These are phyloP conservation scores for Pluvianellus socialis DNA, from an alignment of 2,113 vertebrate genomes.

Conservation along the genomic window DNA sequence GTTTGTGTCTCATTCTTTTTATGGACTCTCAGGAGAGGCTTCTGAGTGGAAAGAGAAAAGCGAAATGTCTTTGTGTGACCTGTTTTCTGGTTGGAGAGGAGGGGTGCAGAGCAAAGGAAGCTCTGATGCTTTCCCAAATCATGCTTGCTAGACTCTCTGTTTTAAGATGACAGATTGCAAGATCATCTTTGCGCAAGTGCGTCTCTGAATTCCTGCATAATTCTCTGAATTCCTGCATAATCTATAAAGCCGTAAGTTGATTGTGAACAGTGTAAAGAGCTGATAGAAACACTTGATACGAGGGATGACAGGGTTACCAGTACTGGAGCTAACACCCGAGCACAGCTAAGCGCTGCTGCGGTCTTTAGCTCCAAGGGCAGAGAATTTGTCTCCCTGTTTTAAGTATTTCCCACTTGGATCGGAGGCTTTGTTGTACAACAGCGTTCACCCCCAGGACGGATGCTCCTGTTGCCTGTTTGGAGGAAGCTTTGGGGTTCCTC, in stretches of 20 bases:
- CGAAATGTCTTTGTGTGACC: neutral
- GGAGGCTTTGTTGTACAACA: neutral
- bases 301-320: too few species aligned
- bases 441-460: neutral
- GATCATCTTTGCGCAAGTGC: neutral
- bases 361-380: neutral
- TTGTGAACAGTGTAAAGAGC: neutral
- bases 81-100: neutral
- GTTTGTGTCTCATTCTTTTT: neutral
- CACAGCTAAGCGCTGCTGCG: neutral
- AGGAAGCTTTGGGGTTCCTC: neutral
- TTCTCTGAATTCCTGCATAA: neutral
- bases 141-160: neutral
- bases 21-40: rapidly evolving
- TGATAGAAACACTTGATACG: neutral
- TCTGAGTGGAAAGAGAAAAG: neutral
- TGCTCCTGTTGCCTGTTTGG: neutral
- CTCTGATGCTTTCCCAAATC: neutral
- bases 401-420: neutral
- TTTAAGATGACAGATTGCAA: neutral
- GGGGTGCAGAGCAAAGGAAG: neutral
- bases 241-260: neutral
- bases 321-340: neutral
- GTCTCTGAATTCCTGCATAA: neutral
- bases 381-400: neutral